These are phyloP conservation scores for Lasiurus borealis DNA, from an alignment of 2,113 vertebrate species.

Conservation along the genomic window DNA sequence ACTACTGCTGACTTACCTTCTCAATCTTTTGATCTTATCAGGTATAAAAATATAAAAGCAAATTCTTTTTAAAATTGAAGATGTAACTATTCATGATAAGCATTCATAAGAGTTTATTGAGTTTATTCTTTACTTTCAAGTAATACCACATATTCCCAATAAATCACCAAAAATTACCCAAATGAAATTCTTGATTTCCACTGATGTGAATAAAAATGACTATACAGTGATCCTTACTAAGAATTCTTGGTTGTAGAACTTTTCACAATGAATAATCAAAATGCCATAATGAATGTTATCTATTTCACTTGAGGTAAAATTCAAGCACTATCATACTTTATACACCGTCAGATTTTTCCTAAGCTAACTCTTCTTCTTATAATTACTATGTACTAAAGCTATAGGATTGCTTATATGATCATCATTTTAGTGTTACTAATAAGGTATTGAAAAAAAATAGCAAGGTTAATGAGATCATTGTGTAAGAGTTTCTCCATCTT, in stretches of 20 bases:
- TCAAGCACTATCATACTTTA: background rate
- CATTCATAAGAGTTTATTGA: background rate
- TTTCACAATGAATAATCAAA: background rate
- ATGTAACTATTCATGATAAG: background rate
- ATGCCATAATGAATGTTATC: background rate
- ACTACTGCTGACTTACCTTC: background rate
- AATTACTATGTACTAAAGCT: background rate
- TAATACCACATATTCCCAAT: background rate
- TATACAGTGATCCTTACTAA: background rate
- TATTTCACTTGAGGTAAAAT: background rate
- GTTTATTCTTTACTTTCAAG: background rate
- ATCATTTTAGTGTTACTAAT: background rate
- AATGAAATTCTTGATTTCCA: background rate
- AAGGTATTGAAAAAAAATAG: background rate
- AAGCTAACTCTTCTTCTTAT: background rate
- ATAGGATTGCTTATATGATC: background rate
- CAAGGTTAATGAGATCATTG: background rate
- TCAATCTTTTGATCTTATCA: slow-evolving; percentile 20
- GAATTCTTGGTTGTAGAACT: background rate
- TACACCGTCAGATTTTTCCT: background rate
- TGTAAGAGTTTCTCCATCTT: background rate
- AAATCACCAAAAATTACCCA: slow-evolving; percentile 8
- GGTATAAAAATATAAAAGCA: background rate
- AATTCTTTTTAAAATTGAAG: background rate
- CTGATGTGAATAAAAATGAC: background rate